phyloP scores from a whole-genome alignment of 2,888 invertebrate species.

The Anagyrus pseudococci region DNA sequence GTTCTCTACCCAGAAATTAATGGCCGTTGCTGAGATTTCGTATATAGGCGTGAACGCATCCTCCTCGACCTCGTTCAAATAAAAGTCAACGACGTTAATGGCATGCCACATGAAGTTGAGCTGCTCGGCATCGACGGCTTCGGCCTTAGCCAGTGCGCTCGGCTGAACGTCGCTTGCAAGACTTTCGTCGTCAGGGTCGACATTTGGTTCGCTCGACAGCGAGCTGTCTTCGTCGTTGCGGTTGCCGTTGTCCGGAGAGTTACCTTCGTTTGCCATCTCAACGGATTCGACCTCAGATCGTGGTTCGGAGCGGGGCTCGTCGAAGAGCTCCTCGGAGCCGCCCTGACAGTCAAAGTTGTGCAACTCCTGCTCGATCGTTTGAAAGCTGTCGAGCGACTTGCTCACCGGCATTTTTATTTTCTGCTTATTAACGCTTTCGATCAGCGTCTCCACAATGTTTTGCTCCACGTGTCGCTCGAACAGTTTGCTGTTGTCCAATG shows the following conservation, averaged over 20 bases:
- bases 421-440: conserved; percentile 51
- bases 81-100: conserved; percentile 55
- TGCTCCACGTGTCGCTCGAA: conserved; percentile 57
- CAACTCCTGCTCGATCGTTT: conserved; percentile 56
- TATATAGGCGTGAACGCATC: conserved; percentile 50
- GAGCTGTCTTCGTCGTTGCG: conserved; percentile 24
- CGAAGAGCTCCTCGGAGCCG: conserved; percentile 59
- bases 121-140: conserved; percentile 9
- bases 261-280: conserved; percentile 45
- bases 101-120: conserved; percentile 40
- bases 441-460: conserved; percentile 55
- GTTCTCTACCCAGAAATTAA: conserved; percentile 62
- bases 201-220: conserved; percentile 28
- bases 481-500: conserved; percentile 33
- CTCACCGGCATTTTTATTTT: conserved; percentile 57
- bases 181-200: conserved; percentile 24
- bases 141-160: conserved; percentile 26
- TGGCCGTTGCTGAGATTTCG: conserved; percentile 54
- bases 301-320: conserved; percentile 42
- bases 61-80: conserved; percentile 54
- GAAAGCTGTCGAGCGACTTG: conserved; percentile 57
- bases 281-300: conserved; percentile 47
- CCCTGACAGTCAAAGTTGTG: conserved; percentile 61
- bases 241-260: conserved; percentile 43
- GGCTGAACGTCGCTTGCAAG: not conserved